Evolutionary conservation across 2,797 vertebrate species (phyloP).

Genomic region (Cygnus olor): DNA sequence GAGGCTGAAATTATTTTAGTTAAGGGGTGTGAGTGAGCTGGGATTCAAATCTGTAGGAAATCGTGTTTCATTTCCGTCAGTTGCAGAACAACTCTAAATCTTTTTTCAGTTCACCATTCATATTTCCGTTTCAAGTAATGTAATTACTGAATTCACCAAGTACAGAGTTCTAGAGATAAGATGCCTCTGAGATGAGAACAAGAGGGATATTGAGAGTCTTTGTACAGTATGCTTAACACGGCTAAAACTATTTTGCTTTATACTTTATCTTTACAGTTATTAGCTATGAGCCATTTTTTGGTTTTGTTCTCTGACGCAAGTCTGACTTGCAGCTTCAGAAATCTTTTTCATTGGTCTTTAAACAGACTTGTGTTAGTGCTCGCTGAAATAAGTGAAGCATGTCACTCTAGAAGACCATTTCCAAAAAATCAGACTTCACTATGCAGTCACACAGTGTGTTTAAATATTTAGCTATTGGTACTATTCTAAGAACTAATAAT

Average conservation of each 20-base stretch:
- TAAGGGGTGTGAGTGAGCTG: not conserved
- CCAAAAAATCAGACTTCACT: not conserved
- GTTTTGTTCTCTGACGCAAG: not conserved
- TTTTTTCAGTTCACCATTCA: not conserved
- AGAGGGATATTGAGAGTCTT: not conserved
- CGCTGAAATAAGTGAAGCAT: not conserved
- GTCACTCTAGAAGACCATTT: not conserved
- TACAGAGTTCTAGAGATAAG: not conserved
- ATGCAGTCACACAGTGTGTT: not conserved
- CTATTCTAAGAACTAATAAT: not conserved
- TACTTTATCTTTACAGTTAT: not conserved
- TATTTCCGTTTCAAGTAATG: not conserved
- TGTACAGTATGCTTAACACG: not conserved
- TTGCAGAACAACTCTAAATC: not conserved
- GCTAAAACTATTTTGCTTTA: not conserved
- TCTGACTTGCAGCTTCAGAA: not conserved
- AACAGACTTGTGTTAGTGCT: not conserved
- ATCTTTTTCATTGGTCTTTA: not conserved
- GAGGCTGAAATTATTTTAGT: conserved; percentile 6
- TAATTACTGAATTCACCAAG: not conserved
- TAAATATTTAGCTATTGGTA: not conserved
- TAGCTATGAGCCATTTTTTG: not conserved
- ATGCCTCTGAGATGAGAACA: not conserved
- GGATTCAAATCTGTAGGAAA: not conserved
- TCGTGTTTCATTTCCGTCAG: not conserved